Evolutionary conservation across 2,888 invertebrate species (phyloP).

Genomic region (Drosophila austrosaltans): DNA sequence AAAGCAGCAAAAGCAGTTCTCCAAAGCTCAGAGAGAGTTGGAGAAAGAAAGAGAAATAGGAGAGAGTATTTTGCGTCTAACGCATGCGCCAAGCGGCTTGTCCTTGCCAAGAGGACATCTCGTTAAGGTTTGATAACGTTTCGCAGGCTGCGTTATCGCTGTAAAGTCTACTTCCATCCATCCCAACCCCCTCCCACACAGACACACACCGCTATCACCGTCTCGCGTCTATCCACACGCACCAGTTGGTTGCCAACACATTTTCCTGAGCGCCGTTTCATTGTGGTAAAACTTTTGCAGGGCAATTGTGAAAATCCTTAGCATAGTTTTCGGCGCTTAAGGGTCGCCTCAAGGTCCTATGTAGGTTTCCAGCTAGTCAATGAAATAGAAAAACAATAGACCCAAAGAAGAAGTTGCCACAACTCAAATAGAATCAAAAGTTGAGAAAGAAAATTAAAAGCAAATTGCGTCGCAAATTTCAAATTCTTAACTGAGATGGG

Average conservation of each 20-base stretch:
- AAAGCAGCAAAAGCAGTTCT: background rate
- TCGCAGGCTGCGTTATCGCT: conserved; percentile 42
- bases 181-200: background rate
- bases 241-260: background rate
- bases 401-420: conserved; percentile 22
- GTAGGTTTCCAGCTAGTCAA: conserved; percentile 5
- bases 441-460: conserved; percentile 22
- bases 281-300: conserved; percentile 37
- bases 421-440: conserved; percentile 30
- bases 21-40: background rate
- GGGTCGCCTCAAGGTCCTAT: conserved; percentile 32
- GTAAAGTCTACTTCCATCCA: conserved; percentile 18
- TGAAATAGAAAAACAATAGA: conserved; percentile 26
- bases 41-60: conserved; percentile 6
- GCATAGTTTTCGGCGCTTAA: conserved; percentile 23
- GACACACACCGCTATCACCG: background rate
- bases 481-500: background rate
- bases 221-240: background rate
- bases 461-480: background rate
- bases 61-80: conserved; percentile 21
- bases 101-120: conserved; percentile 62
- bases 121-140: conserved; percentile 32
- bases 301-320: conserved; percentile 19
- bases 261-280: conserved; percentile 45
- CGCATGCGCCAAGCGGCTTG: conserved; percentile 56